Conservation (phyloP, 2,888 invertebrate genomes). For the Dynastes hyllus region DNA sequence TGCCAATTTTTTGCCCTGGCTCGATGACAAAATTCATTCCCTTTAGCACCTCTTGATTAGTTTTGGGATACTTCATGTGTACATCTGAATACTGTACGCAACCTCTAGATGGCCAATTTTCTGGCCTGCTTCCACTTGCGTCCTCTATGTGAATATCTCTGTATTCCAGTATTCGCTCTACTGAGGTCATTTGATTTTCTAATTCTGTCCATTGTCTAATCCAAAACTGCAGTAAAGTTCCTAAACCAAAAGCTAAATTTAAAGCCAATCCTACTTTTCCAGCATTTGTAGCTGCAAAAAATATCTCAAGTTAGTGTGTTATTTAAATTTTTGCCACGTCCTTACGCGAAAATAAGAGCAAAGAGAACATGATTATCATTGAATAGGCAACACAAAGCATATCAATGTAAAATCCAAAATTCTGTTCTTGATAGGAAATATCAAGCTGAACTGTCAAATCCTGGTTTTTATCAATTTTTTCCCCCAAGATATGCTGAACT, state of each 20-base stretch:
- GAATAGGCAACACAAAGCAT: constrained; percentile 59
- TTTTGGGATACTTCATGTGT: constrained; percentile 81
- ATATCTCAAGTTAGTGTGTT: background rate
- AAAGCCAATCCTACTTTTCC: constrained; percentile 87
- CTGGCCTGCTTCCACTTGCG: constrained; percentile 66
- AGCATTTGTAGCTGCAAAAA: constrained; percentile 67
- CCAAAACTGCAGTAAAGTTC: constrained; percentile 79
- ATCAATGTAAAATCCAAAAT: constrained; percentile 65
- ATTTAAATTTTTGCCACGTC: background rate
- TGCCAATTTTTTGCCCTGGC: constrained; percentile 81
- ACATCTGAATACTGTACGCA: constrained; percentile 79
- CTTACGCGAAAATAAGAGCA: constrained; percentile 58
- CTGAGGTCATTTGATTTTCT: constrained; percentile 89
- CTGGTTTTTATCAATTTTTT: constrained; percentile 67
- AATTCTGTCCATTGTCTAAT: constrained; percentile 90
- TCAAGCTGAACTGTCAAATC: constrained; percentile 65
- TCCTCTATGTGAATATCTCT: constrained; percentile 69
- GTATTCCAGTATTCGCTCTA: constrained; percentile 81
- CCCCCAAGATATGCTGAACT: constrained; percentile 62
- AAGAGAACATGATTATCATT: constrained; percentile 56
- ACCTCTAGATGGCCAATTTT: constrained; percentile 83
- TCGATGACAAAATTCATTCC: constrained; percentile 79
- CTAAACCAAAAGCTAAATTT: constrained; percentile 83
- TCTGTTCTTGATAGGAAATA: constrained; percentile 61
- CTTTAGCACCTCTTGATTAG: constrained; percentile 82